Base-by-base conservation (phyloP, 1,140 invertebrate genomes). In the Leptopilina clavipes region DNA sequence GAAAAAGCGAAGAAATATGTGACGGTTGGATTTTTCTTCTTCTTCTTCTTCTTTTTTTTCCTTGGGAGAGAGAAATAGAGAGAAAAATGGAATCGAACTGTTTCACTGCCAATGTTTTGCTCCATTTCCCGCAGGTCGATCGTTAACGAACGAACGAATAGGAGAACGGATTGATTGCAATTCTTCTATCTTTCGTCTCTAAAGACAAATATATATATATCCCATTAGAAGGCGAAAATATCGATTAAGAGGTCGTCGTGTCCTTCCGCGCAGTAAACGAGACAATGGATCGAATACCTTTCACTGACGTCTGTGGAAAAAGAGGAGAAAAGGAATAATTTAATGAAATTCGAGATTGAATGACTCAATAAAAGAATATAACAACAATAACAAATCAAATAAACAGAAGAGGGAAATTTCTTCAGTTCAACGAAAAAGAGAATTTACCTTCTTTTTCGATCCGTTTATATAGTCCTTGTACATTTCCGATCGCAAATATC, bases 401-500 rank as follows among this genome's bases (percentile, higher is more conserved):
- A 19, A 0, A 18, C 3, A 19, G 18, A 10, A 18, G 18, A 18
- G n/a, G 6, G 5, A 54, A 54, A 8, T 17, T 22, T 31, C 25
- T 31, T 31, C 25, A 1, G 25, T 1, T 31, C 25, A 31, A 40
- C 9, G 9, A 18, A 18, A 17, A 54, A 8, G n/a, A 18, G 17
- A 3, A 18, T 18, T 54, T 90, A 97, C 96, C 94, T 98, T 98
- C 92, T 99, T 99, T 88, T 98, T 98, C 65, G 96, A 97, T 81
- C 96, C 97, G 90, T 96, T 98, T 71, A 99, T 92, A 89, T 96
- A 98, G 83, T 99, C 98, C 93, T 98, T 99, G 91, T 99, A 99
- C 96, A 99, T 98, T 85, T 99, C 98, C 1, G 98, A 99, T 71
- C 98, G 94, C 73, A 99, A 92, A 89, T 99, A 99, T 79, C 99